Conservation (phyloP, 2,888 invertebrate species). For the Seladonia tumulorum region DNA sequence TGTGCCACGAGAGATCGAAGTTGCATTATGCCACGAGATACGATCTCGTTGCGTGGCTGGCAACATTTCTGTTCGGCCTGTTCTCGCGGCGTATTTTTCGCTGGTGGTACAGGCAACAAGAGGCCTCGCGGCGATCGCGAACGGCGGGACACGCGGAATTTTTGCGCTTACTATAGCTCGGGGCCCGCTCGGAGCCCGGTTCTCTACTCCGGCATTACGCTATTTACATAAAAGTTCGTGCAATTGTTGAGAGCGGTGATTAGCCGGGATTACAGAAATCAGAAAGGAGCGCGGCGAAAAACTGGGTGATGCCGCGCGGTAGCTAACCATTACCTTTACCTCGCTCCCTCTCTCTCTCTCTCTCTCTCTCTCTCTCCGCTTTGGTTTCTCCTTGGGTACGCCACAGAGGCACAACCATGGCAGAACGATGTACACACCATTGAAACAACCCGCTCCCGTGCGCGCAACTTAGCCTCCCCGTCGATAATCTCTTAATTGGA, state of each 20-base stretch:
- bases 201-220: constrained; percentile 44
- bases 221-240: constrained; percentile 65
- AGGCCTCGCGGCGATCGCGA: constrained; percentile 6
- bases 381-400: background rate
- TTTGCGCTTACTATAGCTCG: constrained; percentile 12
- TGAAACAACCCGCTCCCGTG: constrained; percentile 6
- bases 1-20: background rate
- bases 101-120: background rate
- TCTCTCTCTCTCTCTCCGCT: background rate
- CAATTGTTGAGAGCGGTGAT: constrained; percentile 65
- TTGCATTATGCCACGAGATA: background rate
- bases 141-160: constrained; percentile 25
- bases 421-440: background rate
- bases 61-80: background rate
- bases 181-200: background rate
- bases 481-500: constrained; percentile 33
- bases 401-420: constrained; percentile 11
- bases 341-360: background rate
- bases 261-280: constrained; percentile 69
- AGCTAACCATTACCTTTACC: constrained; percentile 38
- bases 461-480: constrained; percentile 8
- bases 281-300: constrained; percentile 49
- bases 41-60: background rate
- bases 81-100: constrained; percentile 7
- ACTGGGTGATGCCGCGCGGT: constrained; percentile 35